Evolutionary conservation across 2,888 invertebrate species (phyloP).

Genomic region (Oscheius myriophilus): DNA sequence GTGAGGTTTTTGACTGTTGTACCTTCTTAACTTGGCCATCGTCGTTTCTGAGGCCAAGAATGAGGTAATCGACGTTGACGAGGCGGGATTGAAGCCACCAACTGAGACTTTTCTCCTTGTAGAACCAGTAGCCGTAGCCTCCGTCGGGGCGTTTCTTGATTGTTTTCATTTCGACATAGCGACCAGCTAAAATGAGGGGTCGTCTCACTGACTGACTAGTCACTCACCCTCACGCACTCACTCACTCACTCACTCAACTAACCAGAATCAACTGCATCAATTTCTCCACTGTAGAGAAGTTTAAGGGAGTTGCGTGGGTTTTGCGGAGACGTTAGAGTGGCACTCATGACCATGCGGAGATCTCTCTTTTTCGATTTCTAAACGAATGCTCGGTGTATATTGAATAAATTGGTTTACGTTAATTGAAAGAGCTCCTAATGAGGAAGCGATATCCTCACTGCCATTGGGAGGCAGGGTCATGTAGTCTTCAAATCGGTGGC

Average conservation of each 20-base stretch:
- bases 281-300: slow-evolving; percentile 44
- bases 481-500: slow-evolving; percentile 11
- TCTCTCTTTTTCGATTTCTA: background rate
- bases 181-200: slow-evolving; percentile 33
- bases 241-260: background rate
- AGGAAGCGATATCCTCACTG: background rate
- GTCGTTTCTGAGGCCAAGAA: slow-evolving; percentile 81
- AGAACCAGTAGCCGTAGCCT: slow-evolving; percentile 35
- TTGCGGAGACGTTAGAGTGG: background rate
- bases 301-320: background rate
- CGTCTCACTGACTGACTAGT: too few species aligned
- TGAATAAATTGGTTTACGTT: too few species aligned
- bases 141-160: slow-evolving; percentile 39
- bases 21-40: slow-evolving; percentile 76
- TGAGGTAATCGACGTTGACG: slow-evolving; percentile 78
- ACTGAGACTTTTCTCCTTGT: slow-evolving; percentile 47
- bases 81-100: slow-evolving; percentile 83
- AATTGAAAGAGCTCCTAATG: background rate
- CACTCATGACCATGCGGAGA: slow-evolving; percentile 16
- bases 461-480: background rate
- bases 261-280: slow-evolving; percentile 49
- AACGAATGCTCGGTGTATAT: background rate
- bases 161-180: slow-evolving; percentile 54
- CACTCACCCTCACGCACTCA: too few species aligned
- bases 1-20: background rate